phyloP scores from a whole-genome alignment of 2,888 invertebrate genomes.

The Idaea dimidiata region DNA sequence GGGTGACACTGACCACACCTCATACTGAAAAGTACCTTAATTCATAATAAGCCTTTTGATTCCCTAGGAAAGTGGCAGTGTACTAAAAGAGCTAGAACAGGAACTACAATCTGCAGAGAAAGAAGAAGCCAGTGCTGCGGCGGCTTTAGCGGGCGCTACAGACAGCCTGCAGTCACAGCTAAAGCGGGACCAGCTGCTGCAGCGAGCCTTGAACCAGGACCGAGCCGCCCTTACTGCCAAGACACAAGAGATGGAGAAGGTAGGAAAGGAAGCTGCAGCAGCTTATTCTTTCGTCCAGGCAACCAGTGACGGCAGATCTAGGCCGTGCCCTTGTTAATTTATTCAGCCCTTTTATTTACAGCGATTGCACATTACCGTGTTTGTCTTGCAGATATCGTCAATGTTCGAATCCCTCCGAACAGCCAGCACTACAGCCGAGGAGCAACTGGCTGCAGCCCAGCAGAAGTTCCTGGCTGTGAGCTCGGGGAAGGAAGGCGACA shows the following conservation, averaged over 20 bases:
- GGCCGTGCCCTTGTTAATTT: conserved; percentile 50
- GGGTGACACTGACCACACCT: neutral
- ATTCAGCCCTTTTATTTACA: too few relatives aligned
- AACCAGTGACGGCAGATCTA: too few relatives aligned
- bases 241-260: conserved; percentile 80
- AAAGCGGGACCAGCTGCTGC: conserved; percentile 84
- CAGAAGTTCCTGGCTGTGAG: conserved; percentile 91
- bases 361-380: too few relatives aligned
- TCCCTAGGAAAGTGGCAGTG: conserved; percentile 83
- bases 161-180: neutral
- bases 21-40: too few relatives aligned
- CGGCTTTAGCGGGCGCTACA: conserved; percentile 66
- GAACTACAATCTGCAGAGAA: conserved; percentile 84
- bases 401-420: conserved; percentile 85
- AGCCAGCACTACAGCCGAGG: conserved; percentile 84
- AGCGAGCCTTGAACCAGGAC: conserved; percentile 75
- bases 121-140: conserved; percentile 80
- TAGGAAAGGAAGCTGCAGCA: conserved; percentile 17
- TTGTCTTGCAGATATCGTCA: conserved; percentile 68
- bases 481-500: conserved; percentile 89
- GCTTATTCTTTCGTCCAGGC: too few relatives aligned
- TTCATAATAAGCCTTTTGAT: neutral
- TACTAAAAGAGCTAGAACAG: conserved; percentile 83
- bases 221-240: conserved; percentile 55
- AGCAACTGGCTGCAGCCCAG: conserved; percentile 87